Percentiles rank a stretch among this genome's conserved stretches.
Evolutionary conservation across 2,113 vertebrate species (phyloP).

Genomic region (Phylloscopus trochiloides): DNA sequence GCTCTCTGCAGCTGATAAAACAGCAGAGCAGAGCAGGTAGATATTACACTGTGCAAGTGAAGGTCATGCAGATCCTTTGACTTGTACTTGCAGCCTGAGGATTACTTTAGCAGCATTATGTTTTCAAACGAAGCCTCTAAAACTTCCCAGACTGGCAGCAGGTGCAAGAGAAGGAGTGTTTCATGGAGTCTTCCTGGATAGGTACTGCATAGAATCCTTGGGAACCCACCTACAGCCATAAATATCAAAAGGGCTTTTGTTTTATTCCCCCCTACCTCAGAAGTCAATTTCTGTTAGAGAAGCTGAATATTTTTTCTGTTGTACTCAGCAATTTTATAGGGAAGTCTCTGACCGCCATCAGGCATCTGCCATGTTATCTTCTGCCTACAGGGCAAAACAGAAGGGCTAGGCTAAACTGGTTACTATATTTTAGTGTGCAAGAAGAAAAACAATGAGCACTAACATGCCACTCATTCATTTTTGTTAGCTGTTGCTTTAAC

Average conservation of each 20-base stretch:
- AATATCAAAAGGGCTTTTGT: background rate
- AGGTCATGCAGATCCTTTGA: background rate
- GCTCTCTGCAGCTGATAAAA: background rate
- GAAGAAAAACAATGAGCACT: background rate
- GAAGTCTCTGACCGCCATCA: background rate
- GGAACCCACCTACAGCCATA: background rate
- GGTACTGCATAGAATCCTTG: background rate
- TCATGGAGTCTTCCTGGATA: background rate
- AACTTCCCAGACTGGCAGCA: background rate
- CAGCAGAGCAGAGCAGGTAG: background rate
- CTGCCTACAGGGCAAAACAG: background rate
- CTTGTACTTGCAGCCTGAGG: background rate
- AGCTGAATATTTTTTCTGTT: background rate
- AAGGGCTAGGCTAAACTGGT: background rate
- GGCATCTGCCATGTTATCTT: background rate
- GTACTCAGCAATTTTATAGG: background rate
- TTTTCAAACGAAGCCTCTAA: background rate
- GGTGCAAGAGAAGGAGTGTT: background rate
- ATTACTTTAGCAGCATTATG: background rate
- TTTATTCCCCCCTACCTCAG: background rate
- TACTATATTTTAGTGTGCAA: background rate
- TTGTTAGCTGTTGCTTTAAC: background rate
- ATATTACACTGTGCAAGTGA: background rate
- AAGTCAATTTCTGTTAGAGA: background rate
- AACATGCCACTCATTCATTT: background rate